phyloP scores from a whole-genome alignment of 64 coral and sea anemone species.

The Hydrozoanthus tunicans region DNA sequence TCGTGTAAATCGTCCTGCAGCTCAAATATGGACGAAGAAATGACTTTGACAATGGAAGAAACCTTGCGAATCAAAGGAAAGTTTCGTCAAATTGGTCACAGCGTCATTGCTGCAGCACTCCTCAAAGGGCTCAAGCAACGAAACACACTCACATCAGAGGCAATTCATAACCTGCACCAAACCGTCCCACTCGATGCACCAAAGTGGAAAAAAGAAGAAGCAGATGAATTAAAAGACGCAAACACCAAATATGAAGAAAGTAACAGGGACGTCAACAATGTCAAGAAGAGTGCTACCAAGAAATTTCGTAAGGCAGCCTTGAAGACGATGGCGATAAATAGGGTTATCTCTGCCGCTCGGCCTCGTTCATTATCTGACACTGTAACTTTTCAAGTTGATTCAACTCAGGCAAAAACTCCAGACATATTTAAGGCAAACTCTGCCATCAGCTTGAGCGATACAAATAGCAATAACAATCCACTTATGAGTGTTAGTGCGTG shows the following conservation, averaged over 20 bases:
- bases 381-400: not conserved
- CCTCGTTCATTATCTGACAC: not conserved
- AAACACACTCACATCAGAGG: conserved; percentile 41
- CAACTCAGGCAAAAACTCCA: not conserved
- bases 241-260: not conserved
- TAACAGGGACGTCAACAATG: not conserved
- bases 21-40: not conserved
- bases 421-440: not conserved
- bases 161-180: conserved; percentile 49
- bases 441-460: not conserved
- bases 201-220: not conserved
- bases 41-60: conserved; percentile 56
- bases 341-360: not conserved
- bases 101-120: conserved; percentile 43
- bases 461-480: not conserved
- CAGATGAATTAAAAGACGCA: not conserved
- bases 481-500: conserved; percentile 18
- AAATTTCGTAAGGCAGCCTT: conserved; percentile 27
- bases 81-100: conserved; percentile 53
- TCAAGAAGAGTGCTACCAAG: not conserved
- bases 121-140: conserved; percentile 54
- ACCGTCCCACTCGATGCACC: conserved; percentile 6
- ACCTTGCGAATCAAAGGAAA: conserved; percentile 52
- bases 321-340: conserved; percentile 16
- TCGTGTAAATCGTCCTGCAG: not conserved